Evolutionary conservation across 2,797 vertebrate species (phyloP).

Genomic region (Alectoris magna): DNA sequence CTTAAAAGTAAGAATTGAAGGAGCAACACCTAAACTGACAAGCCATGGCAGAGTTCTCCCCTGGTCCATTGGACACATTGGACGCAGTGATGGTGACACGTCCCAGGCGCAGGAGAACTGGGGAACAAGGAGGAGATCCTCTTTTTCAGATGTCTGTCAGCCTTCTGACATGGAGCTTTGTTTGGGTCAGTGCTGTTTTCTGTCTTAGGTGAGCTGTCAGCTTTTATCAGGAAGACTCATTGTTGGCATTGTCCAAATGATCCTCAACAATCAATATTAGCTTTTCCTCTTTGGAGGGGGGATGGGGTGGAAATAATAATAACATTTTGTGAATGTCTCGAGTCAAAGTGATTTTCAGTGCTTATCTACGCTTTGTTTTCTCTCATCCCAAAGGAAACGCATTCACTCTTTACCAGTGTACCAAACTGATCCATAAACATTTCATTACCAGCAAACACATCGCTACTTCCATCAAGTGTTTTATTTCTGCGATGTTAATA

Average conservation of each 20-base stretch:
- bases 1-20: not conserved
- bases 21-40: not conserved
- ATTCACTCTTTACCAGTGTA: constrained; percentile 50
- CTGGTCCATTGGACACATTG: not conserved
- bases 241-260: constrained; percentile 27
- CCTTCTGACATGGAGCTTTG: not conserved
- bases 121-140: constrained; percentile 6
- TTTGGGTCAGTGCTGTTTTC: not conserved
- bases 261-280: constrained; percentile 34
- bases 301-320: not conserved
- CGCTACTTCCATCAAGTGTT: constrained; percentile 33
- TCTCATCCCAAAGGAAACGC: constrained; percentile 54
- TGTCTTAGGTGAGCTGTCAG: not conserved
- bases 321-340: not conserved
- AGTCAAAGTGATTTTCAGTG: not conserved
- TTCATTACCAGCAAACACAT: constrained; percentile 54
- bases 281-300: not conserved
- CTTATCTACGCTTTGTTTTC: constrained; percentile 36
- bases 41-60: not conserved
- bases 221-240: constrained; percentile 17
- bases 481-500: constrained; percentile 52
- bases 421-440: constrained; percentile 68
- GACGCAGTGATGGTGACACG: not conserved
- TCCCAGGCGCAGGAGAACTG: not conserved
- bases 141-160: not conserved